Base-by-base conservation (phyloP, 2,888 invertebrate species). In the Scaptomyza polygonia region DNA sequence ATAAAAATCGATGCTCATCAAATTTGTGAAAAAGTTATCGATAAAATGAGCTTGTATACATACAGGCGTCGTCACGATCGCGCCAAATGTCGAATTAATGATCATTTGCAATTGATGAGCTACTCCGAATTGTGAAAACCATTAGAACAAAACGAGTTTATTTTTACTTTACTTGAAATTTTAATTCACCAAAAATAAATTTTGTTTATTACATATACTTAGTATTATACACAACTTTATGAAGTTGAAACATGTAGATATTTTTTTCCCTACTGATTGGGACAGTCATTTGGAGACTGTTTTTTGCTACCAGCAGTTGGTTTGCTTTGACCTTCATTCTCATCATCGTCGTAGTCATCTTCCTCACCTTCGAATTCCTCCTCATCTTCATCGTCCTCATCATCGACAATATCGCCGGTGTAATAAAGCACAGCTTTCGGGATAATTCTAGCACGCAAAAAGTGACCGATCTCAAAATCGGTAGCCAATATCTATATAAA, bases 381-480 rank as follows among this genome's bases (percentile, higher is more conserved):
- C 21, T 93, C 92, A 56, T 93, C 92, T 3, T 92, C 91, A 70
- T 95, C 95, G 66, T 96, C 96, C 62, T 96, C 96, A 62, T 96
- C 96, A 86, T 96, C 96, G 51, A 96, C 93, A 30, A 94, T 94
- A 92, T 96, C 96, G 89, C 99, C 99, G 67, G 99, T 99, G 93
- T 95, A 99, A 90, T 97, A 98, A 49, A 99, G 94, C 55, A 99
- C 97, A 62, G 99, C 99, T 90, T 97, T 95, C n/a, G 99, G 98
- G 72, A 99, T 96, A 77, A 99, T 96, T 77, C 98, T 95, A 92
- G 99, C 99, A 83, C 98, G 95, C 90, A 99, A 96, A 92, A 98
- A 98, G 93, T 99, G 99, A 3, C 99, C 99, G 91, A 99, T 97
- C 93, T 99, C 99, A 92, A 98, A 99, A 93, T 99, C 99, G 56